phyloP scores from a whole-genome alignment of 2,797 vertebrate species.

The Schizothorax lantsangensis region DNA sequence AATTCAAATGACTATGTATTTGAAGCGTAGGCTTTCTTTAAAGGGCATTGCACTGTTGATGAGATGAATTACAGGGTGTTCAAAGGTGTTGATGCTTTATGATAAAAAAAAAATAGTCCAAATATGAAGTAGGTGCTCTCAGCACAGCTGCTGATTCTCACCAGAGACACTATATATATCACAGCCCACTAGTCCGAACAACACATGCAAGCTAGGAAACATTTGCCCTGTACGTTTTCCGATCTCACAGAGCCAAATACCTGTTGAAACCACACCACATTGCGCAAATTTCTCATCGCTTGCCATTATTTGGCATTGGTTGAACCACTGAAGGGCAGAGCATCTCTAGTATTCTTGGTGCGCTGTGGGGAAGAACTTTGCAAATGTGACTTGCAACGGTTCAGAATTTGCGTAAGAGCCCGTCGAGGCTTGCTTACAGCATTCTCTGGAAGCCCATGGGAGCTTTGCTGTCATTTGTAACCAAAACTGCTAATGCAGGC shows the following conservation, averaged over 20 bases:
- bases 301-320: not conserved
- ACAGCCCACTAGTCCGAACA: not conserved
- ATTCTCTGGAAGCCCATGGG: conserved; percentile 22
- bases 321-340: conserved; percentile 1
- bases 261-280: not conserved
- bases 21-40: not conserved
- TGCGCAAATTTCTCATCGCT: not conserved
- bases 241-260: conserved; percentile 7
- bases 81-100: not conserved
- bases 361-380: conserved; percentile 10
- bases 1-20: not conserved
- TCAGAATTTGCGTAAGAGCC: conserved; percentile 31
- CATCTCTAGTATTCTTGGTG: not conserved
- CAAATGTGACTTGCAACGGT: not conserved
- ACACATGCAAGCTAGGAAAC: conserved; percentile 13
- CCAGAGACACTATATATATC: conserved; percentile 25
- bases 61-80: not conserved
- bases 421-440: conserved; percentile 8
- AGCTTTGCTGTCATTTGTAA: conserved; percentile 20
- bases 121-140: conserved; percentile 16
- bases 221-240: conserved; percentile 13
- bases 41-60: conserved; percentile 4
- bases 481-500: conserved; percentile 33
- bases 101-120: not conserved
- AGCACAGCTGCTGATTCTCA: conserved; percentile 32